phyloP scores from a whole-genome alignment of 1,140 invertebrate genomes.

The Drosophila bifasciata region DNA sequence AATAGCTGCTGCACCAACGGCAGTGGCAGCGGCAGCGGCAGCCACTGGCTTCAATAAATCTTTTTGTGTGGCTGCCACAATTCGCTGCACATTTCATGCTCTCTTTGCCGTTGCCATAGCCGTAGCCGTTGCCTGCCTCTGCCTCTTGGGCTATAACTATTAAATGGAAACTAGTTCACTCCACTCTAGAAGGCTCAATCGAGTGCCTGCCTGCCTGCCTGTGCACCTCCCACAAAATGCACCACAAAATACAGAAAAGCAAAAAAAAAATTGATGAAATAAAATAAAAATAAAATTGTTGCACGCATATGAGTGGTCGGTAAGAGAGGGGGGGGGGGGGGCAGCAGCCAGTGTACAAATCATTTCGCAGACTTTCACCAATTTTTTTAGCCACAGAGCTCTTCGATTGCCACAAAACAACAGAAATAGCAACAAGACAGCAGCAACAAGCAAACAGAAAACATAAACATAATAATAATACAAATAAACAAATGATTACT shows the following conservation, averaged over 20 bases:
- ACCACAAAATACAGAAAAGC: slow-evolving; percentile 17
- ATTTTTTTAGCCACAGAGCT: slow-evolving; percentile 46
- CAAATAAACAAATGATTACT: slow-evolving; percentile 27
- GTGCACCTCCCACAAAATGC: slow-evolving; percentile 49
- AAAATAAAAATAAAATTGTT: slow-evolving; percentile 62
- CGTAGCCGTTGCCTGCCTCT: too few species aligned
- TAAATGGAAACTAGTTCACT: slow-evolving; percentile 79
- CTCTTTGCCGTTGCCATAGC: slow-evolving; percentile 60
- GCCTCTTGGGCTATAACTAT: slow-evolving; percentile 59
- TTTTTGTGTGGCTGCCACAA: slow-evolving; percentile 73
- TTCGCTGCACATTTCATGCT: slow-evolving; percentile 82
- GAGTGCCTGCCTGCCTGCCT: too few species aligned
- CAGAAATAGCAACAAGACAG: slow-evolving; percentile 18
- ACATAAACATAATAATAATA: slow-evolving; percentile 26
- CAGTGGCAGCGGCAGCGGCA: slow-evolving; percentile 27
- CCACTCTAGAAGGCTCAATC: slow-evolving; percentile 72
- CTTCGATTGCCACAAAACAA: slow-evolving; percentile 58
- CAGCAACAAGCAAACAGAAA: too few species aligned
- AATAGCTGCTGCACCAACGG: slow-evolving; percentile 67
- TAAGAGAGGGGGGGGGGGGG: neutral
- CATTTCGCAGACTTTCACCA: slow-evolving; percentile 68
- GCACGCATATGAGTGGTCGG: slow-evolving; percentile 56
- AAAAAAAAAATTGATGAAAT: slow-evolving; percentile 29
- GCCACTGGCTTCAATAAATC: slow-evolving; percentile 68
- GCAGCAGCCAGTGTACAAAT: slow-evolving; percentile 13